Base-by-base conservation (phyloP, 2,113 vertebrate genomes). In the Neoarius graeffei region DNA sequence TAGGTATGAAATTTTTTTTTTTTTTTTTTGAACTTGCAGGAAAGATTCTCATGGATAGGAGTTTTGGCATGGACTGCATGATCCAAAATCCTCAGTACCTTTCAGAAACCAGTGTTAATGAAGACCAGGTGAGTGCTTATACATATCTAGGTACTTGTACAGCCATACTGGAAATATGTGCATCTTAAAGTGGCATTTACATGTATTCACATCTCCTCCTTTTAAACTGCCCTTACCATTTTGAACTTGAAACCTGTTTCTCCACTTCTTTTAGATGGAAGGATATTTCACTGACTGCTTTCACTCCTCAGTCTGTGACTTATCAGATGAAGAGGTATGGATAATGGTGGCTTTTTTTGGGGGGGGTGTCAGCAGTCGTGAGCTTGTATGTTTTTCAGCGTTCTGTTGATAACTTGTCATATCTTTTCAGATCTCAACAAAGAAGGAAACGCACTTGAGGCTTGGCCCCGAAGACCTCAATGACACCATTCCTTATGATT, bases 391-490 rank as follows among this genome's bases (percentile, higher is more conserved):
- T 27, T 54, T 48, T n/a, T 25, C 52, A 15, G 71, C 0, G 50
- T 60, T 50, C 52, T 86, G 54, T 62, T 79, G 25, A 9, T 79
- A 27, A 54, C 6, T 19, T 74, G 35, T 20, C 25, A 8, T 64
- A 9, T 64, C 7, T 14, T 54, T 42, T 71, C 23, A 92, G 91
- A 88, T 92, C 85, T 93, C 92, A 15, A 93, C 91, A 60, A 83
- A 67, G 56, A 92, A 91, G 83, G 90, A 91, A 80, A 60, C 83
- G 8, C 92, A 93, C 6, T 81, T 80, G 89, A 87, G 91, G 73
- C 90, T 93, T n/a, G 91, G 92, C 3, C 89, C 91, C 10, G 92
- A 88, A 17, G 86, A 93, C 82, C 91, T 90, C 1, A 85, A 91
- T 76, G 90, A 93, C 52, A 93, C 90, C 0, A 14, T 93, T 54